Conservation (phyloP, 2,113 vertebrate species). For the Tachycineta bicolor region DNA sequence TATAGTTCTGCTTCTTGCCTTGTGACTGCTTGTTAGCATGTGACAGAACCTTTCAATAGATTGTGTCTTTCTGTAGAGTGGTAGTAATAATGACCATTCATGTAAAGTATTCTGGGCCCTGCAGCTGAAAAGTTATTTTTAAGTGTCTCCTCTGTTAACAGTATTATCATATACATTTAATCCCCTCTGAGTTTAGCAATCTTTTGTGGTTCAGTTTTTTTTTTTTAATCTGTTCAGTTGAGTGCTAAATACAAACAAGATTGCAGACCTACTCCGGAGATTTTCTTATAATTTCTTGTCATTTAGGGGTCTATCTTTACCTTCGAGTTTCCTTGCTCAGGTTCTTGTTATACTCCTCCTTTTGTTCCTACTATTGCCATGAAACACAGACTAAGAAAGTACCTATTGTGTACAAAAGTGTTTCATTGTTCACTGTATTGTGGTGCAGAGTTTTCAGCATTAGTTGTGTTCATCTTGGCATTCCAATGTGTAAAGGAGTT, state of each 20-base stretch:
- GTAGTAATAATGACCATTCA: not conserved
- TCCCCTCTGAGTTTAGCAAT: not conserved
- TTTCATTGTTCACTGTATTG: not conserved
- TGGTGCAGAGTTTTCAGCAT: not conserved
- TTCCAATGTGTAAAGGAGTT: constrained; percentile 22
- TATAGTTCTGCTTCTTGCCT: not conserved
- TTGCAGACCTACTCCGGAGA: not conserved
- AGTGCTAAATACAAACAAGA: not conserved
- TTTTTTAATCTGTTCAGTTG: not conserved
- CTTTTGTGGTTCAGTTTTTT: not conserved
- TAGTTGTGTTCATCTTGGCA: not conserved
- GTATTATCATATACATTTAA: not conserved
- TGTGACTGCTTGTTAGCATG: not conserved
- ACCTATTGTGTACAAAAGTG: not conserved
- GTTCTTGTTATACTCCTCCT: not conserved
- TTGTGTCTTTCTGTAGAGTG: not conserved
- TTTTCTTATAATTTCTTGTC: not conserved
- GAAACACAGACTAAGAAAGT: not conserved
- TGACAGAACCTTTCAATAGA: not conserved
- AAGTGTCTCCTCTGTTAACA: not conserved
- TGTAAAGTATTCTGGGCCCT: not conserved
- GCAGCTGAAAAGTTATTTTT: not conserved
- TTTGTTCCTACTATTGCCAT: not conserved
- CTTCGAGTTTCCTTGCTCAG: not conserved
- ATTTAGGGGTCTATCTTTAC: not conserved